Base-by-base conservation (phyloP, 2,113 vertebrate species). In the Cyanistes caeruleus region DNA sequence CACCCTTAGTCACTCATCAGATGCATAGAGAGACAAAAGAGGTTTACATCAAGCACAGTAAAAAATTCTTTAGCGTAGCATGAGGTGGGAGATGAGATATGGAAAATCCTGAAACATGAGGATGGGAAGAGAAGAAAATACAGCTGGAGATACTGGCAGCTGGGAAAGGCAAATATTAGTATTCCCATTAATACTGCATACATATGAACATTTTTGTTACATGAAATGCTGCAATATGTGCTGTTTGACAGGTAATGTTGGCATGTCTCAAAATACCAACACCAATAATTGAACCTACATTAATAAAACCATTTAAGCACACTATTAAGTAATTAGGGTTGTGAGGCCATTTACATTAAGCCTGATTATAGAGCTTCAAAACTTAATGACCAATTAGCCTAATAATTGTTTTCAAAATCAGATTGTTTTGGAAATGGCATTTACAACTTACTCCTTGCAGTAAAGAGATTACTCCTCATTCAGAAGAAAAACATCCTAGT, bases 321-420 rank as follows among this genome's bases (percentile, higher is more conserved):
- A 39, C 74, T 58, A 90, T 84, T 90, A 93, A 82, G 56, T 70
- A 90, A 92, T 89, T 89, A 95, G n/a, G 35, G 56, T 72, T 84
- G 28, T 46, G 41, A 95, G 65, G 84, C 60, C 79, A 69, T 90
- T 27, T 59, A 59, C 55, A 49, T 53, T 69, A 94, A 88, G 37
- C 11, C 52, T 52, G 65, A 76, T 84, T 69, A 73, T 5, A 87
- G 24, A 75, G 51, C 35, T 90, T 85, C 62, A 73, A 77, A 96
- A 81, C 55, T 53, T 78, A 80, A 93, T 16, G 12, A 88, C 63
- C 76, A 69, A 94, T 92, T 91, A 93, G 62, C 60, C 53, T 81
- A 86, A 67, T 46, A 87, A 87, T 30, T 90, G 51, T 53, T 93
- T 91, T 81, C 51, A 58, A 75, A 88, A 78, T 51, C 46, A 89